Evolutionary conservation across 2,888 invertebrate species (phyloP).

Genomic region (Drosophila flavopinicola): DNA sequence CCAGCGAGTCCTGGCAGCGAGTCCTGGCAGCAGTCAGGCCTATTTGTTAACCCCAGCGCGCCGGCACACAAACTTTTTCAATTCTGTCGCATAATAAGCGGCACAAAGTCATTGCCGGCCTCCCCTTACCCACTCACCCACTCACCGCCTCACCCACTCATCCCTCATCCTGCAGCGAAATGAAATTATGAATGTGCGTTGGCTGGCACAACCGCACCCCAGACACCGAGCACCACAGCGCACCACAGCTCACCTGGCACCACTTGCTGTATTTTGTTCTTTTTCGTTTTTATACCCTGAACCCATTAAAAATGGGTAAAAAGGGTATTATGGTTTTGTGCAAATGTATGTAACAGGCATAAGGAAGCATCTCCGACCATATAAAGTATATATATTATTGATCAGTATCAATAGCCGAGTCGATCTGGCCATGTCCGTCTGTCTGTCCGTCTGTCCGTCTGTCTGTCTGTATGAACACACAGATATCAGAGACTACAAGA

Average conservation of each 20-base stretch:
- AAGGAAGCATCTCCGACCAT: too few species aligned
- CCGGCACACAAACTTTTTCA: conserved; percentile 81
- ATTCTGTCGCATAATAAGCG: conserved; percentile 81
- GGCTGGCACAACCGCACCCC: conserved; percentile 75
- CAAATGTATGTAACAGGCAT: too few species aligned
- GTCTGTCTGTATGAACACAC: too few species aligned
- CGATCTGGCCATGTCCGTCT: too few species aligned
- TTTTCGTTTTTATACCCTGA: too few species aligned
- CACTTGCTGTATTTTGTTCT: conserved; percentile 38
- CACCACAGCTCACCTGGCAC: conserved; percentile 63
- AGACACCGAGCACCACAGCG: conserved; percentile 43
- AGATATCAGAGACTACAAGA: too few species aligned
- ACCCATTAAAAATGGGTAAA: too few species aligned
- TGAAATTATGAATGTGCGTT: conserved; percentile 80
- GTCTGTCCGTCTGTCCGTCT: too few species aligned
- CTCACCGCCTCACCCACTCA: neutral
- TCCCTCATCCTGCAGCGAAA: conserved; percentile 66
- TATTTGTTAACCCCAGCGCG: conserved; percentile 80
- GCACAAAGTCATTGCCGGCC: conserved; percentile 52
- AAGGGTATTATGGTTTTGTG: too few species aligned
- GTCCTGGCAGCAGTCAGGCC: conserved; percentile 29
- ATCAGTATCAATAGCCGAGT: too few species aligned
- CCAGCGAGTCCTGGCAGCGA: conserved; percentile 8
- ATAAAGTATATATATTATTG: too few species aligned
- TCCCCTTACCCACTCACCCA: neutral